Evolutionary conservation across 2,888 invertebrate genomes (phyloP), one percentile per base, ranked within the genome.

Genomic region (Bimastos eiseni): DNA sequence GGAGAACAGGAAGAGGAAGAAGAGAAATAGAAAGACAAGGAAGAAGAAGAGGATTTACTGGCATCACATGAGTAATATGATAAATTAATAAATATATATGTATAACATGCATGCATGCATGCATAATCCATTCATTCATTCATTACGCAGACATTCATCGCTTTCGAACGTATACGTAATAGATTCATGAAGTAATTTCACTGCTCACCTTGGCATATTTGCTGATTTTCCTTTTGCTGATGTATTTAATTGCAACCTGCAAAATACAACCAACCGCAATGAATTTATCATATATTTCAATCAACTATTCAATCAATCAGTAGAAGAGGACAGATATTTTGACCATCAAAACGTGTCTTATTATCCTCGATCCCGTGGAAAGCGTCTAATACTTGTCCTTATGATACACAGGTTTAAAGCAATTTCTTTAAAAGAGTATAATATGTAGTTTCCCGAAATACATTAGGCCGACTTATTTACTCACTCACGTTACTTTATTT

Each of bases 181-280:
- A 34, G 6, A n/a, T 24, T 37, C 36, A 37, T n/a, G 44, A 55
- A 55, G 30, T 24, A 55, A 55, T 24, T 13, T 30, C 4, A 17
- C 30, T 55, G 55, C 55, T 55, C 55, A 89, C 89, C 89, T 37
- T 89, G 55, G n/a, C 36, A 96, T 96, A 96, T 91, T 95, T 95
- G 33, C 95, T 95, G 83, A 96, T 95, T 94, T 96, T 96, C 91
- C 94, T 94, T 93, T 95, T 96, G 89, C 94, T 93, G 37, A 96
- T 95, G 93, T 95, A 95, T 93, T 96, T 96, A 92, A 96, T 95
- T 83, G 96, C 96, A 90, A 96, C 96, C 95, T 96, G 94, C 86
- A 94, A 91, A 36, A 94, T 94, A 6, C 24, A 88, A 88, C 34
- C 13, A 19, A 44, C 2, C 11, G 17, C 44, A 44, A 44, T 44